Percentiles rank a stretch among this genome's conserved stretches.
These are phyloP conservation scores for Melitaea athalia DNA, from an alignment of 2,888 invertebrate genomes.

Conservation along the genomic window DNA sequence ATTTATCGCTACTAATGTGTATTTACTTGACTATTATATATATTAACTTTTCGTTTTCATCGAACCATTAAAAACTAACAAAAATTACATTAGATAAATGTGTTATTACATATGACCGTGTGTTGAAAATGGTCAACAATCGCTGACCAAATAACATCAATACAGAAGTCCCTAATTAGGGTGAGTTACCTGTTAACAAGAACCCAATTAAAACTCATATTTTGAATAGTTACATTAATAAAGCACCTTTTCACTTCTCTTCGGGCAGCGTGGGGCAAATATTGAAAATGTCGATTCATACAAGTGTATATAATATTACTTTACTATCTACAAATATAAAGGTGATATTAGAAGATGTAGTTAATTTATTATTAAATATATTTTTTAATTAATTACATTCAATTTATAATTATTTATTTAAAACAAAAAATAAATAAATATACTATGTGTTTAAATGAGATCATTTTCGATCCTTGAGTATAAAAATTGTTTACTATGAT, in stretches of 20 bases:
- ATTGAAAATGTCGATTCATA: neutral
- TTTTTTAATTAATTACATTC: too few species aligned
- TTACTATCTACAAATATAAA: neutral
- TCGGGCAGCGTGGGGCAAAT: neutral
- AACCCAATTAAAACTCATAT: constrained; percentile 72
- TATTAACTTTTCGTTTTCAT: too few species aligned
- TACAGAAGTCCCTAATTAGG: constrained; percentile 72
- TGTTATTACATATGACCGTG: constrained; percentile 40
- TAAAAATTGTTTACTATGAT: neutral
- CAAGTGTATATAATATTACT: neutral
- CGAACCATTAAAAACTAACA: too few species aligned
- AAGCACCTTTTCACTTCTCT: constrained; percentile 36
- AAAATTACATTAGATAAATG: too few species aligned
- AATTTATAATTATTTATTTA: too few species aligned
- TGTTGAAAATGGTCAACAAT: constrained; percentile 61
- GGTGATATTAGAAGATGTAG: neutral
- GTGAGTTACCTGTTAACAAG: constrained; percentile 56
- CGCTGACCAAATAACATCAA: constrained; percentile 61
- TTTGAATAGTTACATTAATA: constrained; percentile 70
- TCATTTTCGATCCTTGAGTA: too few species aligned
- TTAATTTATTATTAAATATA: neutral
- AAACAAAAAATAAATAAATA: too few species aligned
- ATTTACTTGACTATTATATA: too few species aligned
- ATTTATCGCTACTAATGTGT: too few species aligned
- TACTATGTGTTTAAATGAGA: too few species aligned